Base-by-base conservation (phyloP, 2,113 vertebrate genomes). In the Dicentrarchus labrax region DNA sequence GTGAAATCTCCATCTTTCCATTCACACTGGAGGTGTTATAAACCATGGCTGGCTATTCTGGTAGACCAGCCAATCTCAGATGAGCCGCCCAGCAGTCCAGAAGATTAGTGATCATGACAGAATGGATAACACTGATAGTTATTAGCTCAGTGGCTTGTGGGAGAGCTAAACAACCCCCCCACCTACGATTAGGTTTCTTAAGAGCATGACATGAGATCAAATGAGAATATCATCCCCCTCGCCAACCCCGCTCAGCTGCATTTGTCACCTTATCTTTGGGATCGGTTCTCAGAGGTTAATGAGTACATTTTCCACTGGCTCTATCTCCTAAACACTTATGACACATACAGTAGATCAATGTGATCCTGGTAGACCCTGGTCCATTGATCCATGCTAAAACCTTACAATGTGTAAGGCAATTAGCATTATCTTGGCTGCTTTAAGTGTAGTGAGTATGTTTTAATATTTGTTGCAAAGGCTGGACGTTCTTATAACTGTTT, bases 171-270 rank as follows among this genome's bases (percentile, higher is more conserved):
- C 82, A 80, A 85, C 86, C 79, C 72, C 17, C 30, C 45, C 30
- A 30, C 30, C 66, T 61, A 6, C 82, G 82, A 91, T 89, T 82
- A 76, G 60, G 66, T 88, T 84, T 83, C 64, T 75, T 76, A 64
- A 65, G 59, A 77, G 80, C 85, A 64, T 83, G 81, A 86, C 82
- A 78, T 79, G 66, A 79, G 80, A 83, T 86, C 61, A 78, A 76
- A 78, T 77, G 54, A 81, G 67, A 73, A 43, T 21, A 73, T 69
- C 66, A 30, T 36, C 6, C 4, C 61, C 13, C 19, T 8, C 22
- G 3, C 19, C 60, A 48, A 30, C 30, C 30, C 30, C 30, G 30
- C 30, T 41, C 39, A 45, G 54, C n/a, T 53, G 71, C 60, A 48
- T 66, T 73, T 13, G 50, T 53, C 43, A 72, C 56, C 51, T 56